Base-by-base conservation (phyloP, 2,888 invertebrate genomes). In the Ceraclea dissimilis region DNA sequence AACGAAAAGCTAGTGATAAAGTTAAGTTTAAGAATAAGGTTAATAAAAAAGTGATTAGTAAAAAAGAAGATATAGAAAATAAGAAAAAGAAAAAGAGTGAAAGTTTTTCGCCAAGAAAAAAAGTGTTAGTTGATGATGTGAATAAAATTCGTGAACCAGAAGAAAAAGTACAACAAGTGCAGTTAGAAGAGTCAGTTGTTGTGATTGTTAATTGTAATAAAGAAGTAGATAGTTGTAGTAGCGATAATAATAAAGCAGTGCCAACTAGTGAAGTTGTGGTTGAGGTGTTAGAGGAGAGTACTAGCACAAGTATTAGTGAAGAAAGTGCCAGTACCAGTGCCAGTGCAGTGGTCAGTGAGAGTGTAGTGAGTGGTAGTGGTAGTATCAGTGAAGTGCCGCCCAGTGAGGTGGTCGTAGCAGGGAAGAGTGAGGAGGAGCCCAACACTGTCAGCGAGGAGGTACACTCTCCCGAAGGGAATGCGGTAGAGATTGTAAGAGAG, bases 361-460 rank as follows among this genome's bases (percentile, higher is more conserved):
- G 56, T 56, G 48, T 53, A 62, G 43, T 54, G 58, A 63, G 56
- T 54, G 61, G 59, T 43, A 61, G 52, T 53, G 58, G 58, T 47
- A 21, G 33, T n/a, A 63, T 63, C 69, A 63, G 66, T 65, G 67
- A 69, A n/a, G 13, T 16, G 4, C 39, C 39, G 4, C 69, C 68
- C 67, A 68, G 26, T 48, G 72, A 71, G 72, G 71, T 70, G 67
- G 67, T 66, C 65, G 71, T 68, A 70, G 69, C 67, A 54, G 53
- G 60, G 69, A 72, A 70, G 72, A 73, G 75, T 74, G 73, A 74
- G 73, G 72, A 67, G 74, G 74, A 72, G 73, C 75, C 75, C 73
- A 76, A 75, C 73, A 76, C 77, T 78, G 80, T 73, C 73, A 76
- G 20, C 39, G 39, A 39, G 16, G 31, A 31, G 31, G 31, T 11